Base-by-base conservation (phyloP, 2,888 invertebrate species). In the Cyclophora albipunctata region DNA sequence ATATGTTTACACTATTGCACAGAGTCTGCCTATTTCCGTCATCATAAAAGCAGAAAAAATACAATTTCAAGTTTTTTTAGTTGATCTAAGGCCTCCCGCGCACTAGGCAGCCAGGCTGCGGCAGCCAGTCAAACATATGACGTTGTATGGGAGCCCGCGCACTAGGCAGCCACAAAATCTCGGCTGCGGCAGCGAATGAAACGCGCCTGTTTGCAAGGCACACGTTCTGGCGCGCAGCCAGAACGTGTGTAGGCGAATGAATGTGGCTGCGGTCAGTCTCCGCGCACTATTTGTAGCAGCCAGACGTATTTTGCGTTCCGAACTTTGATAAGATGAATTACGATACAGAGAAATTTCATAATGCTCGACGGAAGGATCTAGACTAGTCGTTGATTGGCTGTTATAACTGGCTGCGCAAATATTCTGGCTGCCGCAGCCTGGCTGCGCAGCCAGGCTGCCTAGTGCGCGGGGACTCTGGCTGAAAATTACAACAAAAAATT, bases 171-270 rank as follows among this genome's bases (percentile, higher is more conserved):
- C 59, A 57, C 53, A 60, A 58, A 53, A 40, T 59, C 58, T 48
- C 46, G 57, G 59, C 59, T 59, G 57, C 57, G 54, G 58, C 58
- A 62, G 60, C 55, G 58, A 62, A 46, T 59, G 45, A 34, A 53
- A 59, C 59, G 60, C 58, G 58, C 57, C 49, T 55, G 42, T 49
- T 46, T 59, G 59, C 58, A 61, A 56, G 63, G 56, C 59, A 60
- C 55, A 7, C 45, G 47, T 62, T 57, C 49, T 52, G 56, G 57
- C 52, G 58, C 53, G 49, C 57, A 57, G 50, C 54, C 57, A 58
- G 50, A 58, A 40, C 59, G 57, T 49, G 58, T 55, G 51, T 55
- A 50, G 53, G 60, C 55, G 51, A 56, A 56, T 57, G 53, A 56
- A 58, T 58, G 55, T 57, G 56, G 57, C 57, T 57, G 56, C 55